These are phyloP conservation scores for Hafferia zeledoni DNA, from an alignment of 2,797 vertebrate species.

Conservation along the genomic window DNA sequence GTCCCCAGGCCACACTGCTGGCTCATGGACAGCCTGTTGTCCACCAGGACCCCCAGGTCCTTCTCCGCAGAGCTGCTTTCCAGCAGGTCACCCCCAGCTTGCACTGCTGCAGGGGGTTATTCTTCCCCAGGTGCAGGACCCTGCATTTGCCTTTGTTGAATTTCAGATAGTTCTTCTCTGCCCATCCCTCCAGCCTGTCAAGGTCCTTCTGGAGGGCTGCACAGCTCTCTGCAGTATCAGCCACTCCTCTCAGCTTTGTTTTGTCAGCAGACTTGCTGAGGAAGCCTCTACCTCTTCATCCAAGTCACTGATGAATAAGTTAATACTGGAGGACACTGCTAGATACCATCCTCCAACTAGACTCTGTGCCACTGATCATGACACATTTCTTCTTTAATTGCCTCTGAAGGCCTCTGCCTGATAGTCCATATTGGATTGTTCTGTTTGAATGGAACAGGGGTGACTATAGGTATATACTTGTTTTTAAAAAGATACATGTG, in stretches of 20 bases:
- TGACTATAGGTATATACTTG: neutral
- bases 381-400: neutral
- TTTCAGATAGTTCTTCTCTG: too few species aligned
- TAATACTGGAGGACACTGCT: neutral
- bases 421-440: neutral
- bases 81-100: too few species aligned
- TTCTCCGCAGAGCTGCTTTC: too few species aligned
- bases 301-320: neutral
- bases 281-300: neutral
- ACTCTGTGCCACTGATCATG: neutral
- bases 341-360: neutral
- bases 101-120: too few species aligned
- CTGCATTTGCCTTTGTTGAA: too few species aligned
- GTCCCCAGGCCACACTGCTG: too few species aligned
- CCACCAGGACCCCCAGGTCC: too few species aligned
- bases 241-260: neutral
- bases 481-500: neutral
- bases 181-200: too few species aligned
- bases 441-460: neutral
- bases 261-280: fast-evolving
- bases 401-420: neutral
- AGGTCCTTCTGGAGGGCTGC: too few species aligned
- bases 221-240: too few species aligned
- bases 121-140: too few species aligned
- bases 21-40: too few species aligned